Evolutionary conservation across 2,888 invertebrate species (phyloP).

Genomic region (Salticus scenicus): DNA sequence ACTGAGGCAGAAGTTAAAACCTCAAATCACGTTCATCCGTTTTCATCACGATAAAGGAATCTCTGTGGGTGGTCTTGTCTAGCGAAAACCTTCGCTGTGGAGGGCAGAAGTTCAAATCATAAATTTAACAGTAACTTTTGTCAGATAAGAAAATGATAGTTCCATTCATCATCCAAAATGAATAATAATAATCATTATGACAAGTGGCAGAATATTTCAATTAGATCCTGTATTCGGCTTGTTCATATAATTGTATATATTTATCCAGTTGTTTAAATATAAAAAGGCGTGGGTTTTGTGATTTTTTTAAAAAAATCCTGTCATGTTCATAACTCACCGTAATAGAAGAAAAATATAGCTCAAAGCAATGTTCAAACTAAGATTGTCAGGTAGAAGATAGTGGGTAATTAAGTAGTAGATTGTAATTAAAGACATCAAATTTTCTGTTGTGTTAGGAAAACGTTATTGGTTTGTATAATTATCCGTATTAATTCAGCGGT

Average conservation of each 20-base stretch:
- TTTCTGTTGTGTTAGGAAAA: too few species aligned
- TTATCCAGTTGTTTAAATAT: too few species aligned
- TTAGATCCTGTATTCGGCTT: not conserved
- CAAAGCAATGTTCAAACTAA: too few species aligned
- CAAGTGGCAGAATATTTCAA: not conserved
- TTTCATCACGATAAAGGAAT: constrained; percentile 7
- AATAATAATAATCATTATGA: not conserved
- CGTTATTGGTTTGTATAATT: too few species aligned
- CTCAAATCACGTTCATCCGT: constrained; percentile 8
- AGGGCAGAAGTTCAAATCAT: not conserved
- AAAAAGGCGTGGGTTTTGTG: too few species aligned
- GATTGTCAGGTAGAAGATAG: too few species aligned
- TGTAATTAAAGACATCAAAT: too few species aligned
- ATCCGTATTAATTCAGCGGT: too few species aligned
- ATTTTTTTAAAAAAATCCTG: too few species aligned
- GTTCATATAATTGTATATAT: not conserved
- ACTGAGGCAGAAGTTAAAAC: constrained; percentile 4
- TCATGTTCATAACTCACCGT: too few species aligned
- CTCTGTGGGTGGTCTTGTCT: constrained; percentile 12
- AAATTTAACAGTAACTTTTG: not conserved
- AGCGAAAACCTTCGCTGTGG: not conserved
- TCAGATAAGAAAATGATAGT: not conserved
- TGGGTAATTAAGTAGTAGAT: too few species aligned
- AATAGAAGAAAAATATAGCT: too few species aligned
- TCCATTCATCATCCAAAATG: not conserved